phyloP scores from a whole-genome alignment of 1,140 invertebrate genomes.

The Drosophila sp. region DNA sequence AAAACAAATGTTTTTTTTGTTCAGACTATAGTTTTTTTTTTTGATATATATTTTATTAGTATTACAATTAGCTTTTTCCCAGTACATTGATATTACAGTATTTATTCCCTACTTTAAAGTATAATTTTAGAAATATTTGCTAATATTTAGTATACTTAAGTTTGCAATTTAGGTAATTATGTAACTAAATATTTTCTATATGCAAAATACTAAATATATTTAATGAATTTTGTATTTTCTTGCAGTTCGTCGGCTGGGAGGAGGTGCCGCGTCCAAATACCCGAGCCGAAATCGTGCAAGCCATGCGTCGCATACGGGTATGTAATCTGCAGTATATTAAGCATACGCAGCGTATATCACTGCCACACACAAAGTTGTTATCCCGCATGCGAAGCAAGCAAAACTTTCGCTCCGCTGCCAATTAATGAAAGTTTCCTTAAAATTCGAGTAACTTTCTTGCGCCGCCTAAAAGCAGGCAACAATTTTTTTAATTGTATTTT shows the following conservation, averaged over 20 bases:
- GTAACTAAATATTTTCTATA: too few species aligned
- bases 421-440: conserved; percentile 64
- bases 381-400: conserved; percentile 38
- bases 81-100: too few species aligned
- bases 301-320: conserved; percentile 98
- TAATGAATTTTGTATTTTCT: conserved; percentile 57
- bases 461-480: conserved; percentile 52
- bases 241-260: conserved; percentile 98
- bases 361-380: conserved; percentile 10
- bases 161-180: too few species aligned
- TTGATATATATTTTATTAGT: too few species aligned
- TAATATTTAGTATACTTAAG: too few species aligned
- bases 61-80: too few species aligned
- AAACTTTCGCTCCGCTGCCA: conserved; percentile 44
- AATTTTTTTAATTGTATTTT: conserved; percentile 45
- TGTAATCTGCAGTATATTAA: conserved; percentile 85
- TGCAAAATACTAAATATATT: too few species aligned
- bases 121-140: too few species aligned
- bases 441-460: conserved; percentile 48
- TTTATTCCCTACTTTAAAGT: too few species aligned
- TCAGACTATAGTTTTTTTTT: too few species aligned
- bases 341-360: conserved; percentile 57
- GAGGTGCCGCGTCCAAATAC: conserved; percentile 97
- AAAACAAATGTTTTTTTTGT: too few species aligned
- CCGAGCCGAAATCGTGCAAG: conserved; percentile 98